Evolutionary conservation across 2,888 invertebrate species (phyloP).

Genomic region (Cryptus armator): DNA sequence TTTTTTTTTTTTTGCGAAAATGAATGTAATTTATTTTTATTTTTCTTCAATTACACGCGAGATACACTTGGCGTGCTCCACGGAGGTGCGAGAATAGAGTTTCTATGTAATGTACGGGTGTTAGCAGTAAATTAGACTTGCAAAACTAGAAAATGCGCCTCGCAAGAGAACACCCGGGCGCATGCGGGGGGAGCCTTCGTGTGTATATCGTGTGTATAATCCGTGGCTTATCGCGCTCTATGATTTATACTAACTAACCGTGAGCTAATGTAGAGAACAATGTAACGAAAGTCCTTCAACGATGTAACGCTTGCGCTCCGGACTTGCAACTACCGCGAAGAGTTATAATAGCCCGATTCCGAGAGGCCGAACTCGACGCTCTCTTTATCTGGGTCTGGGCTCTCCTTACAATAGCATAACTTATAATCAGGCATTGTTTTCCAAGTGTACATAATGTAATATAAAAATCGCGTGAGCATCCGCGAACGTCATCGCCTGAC

Average conservation of each 20-base stretch:
- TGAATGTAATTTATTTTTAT: background rate
- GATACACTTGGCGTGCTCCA: background rate
- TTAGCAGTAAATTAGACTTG: constrained; percentile 24
- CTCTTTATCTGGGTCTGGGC: constrained; percentile 46
- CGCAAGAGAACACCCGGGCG: constrained; percentile 14
- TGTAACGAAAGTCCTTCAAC: constrained; percentile 45
- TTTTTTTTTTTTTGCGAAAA: background rate
- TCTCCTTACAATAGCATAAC: constrained; percentile 30
- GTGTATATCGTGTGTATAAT: constrained; percentile 11
- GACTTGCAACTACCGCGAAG: background rate
- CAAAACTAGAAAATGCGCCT: constrained; percentile 31
- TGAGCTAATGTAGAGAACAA: constrained; percentile 53
- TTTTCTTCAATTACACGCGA: constrained; percentile 9
- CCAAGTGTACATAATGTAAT: constrained; percentile 34
- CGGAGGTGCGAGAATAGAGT: constrained; percentile 3
- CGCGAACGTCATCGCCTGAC: constrained; percentile 64
- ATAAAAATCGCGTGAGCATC: constrained; percentile 63
- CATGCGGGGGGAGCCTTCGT: background rate
- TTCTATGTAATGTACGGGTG: background rate
- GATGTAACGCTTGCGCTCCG: constrained; percentile 11
- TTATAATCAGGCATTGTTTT: constrained; percentile 44
- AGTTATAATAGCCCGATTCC: constrained; percentile 45
- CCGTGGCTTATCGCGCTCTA: constrained; percentile 39
- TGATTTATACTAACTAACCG: constrained; percentile 49
- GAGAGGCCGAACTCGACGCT: constrained; percentile 13